Evolutionary conservation across 2,797 vertebrate genomes (phyloP), one percentile per base, ranked within the genome.

Genomic region (Liparis tanakae): DNA sequence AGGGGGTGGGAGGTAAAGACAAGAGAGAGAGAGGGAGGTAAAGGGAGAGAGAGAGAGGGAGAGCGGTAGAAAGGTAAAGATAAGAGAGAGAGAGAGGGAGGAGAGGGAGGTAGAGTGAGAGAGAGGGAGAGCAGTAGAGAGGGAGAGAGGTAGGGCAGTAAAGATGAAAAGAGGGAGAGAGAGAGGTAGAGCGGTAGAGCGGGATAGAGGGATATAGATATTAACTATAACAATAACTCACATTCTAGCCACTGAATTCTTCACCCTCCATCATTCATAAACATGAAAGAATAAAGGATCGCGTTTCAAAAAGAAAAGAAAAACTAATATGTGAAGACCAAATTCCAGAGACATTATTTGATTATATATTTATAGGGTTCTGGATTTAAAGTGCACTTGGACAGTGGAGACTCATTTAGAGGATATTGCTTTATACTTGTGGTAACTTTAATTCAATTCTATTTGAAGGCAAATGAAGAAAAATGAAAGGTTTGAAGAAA

Each of bases 401-500:
- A 2, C 39, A 39, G 37, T 37, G 37, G 10, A 78, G 17, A 61
- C 48, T 36, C 7, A 72, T 50, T 36, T 66, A 41, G n/a, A 34
- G 20, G 33, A 50, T 39, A 10, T 43, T 50, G 25, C 43, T 72
- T 72, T 39, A 17, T 43, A 70, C 58, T 53, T 54, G 44, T 7
- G 58, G 46, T 64, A 50, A 53, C 15, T 66, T 67, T 63, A 10
- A 63, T 74, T 33, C 1, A 10, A 22, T 34, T 68, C 64, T 22
- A 55, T 78, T 64, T 48, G 8, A 57, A 70, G 62, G 17, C 3
- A 44, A 46, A 58, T 55, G n/a, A 22, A 30, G 4, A 30, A 44
- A 53, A 70, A 33, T 69, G 37, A 70, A 34, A 60, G 43, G 33
- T 70, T 67, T 60, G 46, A 68, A 56, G 59, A 55, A 56, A 56